Evolutionary conservation across 2,888 invertebrate genomes (phyloP).

Genomic region (Onchidella celtica): DNA sequence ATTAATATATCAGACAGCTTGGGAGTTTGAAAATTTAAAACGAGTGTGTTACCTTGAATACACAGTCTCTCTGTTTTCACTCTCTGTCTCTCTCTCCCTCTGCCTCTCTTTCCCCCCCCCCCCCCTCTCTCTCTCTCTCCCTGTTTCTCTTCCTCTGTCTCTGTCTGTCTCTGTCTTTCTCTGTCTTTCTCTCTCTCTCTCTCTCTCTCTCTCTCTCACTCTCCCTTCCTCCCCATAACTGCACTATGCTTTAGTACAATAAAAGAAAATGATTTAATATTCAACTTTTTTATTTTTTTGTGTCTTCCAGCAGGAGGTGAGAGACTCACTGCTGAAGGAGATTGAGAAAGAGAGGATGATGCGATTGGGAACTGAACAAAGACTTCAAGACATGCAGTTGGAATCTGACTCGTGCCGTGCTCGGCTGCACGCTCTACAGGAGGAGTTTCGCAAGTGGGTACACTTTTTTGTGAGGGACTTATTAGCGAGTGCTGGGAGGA

Average conservation of each 20-base stretch:
- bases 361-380: constrained; percentile 72
- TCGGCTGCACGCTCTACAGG: constrained; percentile 68
- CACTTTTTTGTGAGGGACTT: not conserved
- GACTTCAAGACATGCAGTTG: constrained; percentile 69
- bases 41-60: no score
- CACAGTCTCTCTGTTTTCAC: constrained; percentile 16
- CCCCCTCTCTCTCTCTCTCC: constrained; percentile 18
- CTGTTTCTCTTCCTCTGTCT: constrained; percentile 12
- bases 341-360: constrained; percentile 75
- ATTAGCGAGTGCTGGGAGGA: not conserved
- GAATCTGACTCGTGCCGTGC: constrained; percentile 71
- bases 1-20: no score
- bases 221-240: not conserved
- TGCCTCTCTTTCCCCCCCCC: constrained; percentile 1
- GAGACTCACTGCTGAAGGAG: constrained; percentile 64
- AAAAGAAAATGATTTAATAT: not conserved
- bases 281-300: not conserved
- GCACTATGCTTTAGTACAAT: not conserved
- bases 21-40: no score
- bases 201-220: constrained; percentile 9
- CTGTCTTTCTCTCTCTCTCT: constrained; percentile 3
- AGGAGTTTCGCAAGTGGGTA: constrained; percentile 74
- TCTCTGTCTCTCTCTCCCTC: not conserved
- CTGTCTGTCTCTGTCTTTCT: not conserved
- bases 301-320: constrained; percentile 55